These are phyloP conservation scores for Solen grandis DNA, from an alignment of 1,140 invertebrate species.

Conservation along the genomic window DNA sequence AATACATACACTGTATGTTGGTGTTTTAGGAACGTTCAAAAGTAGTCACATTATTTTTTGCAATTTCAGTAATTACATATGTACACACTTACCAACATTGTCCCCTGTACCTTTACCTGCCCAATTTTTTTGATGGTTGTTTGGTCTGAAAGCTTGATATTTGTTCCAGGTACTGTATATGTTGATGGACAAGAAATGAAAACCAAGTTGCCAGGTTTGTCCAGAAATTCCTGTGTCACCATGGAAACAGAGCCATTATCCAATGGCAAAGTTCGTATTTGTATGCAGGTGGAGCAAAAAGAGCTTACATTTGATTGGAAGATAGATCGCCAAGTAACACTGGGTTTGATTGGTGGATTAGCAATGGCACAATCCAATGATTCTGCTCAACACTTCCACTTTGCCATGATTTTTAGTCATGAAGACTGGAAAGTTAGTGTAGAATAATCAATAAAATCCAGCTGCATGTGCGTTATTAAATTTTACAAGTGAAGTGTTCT, in stretches of 20 bases:
- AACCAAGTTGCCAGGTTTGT: slow-evolving; percentile 72
- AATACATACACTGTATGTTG: too few relatives aligned
- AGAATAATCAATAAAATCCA: too few relatives aligned
- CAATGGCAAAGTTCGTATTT: slow-evolving; percentile 75
- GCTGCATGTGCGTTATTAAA: too few relatives aligned
- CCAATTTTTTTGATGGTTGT: too few relatives aligned
- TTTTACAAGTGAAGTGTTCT: too few relatives aligned
- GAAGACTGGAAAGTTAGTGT: slow-evolving; percentile 75
- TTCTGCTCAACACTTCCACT: slow-evolving; percentile 63
- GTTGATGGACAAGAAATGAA: slow-evolving; percentile 78
- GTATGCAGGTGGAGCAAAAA: slow-evolving; percentile 73
- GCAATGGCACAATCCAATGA: slow-evolving; percentile 2
- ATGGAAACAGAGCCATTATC: slow-evolving; percentile 73
- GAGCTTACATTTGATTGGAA: slow-evolving; percentile 79
- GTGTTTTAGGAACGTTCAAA: too few relatives aligned
- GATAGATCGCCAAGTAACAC: slow-evolving; percentile 35
- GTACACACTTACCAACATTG: too few relatives aligned
- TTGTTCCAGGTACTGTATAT: slow-evolving; percentile 75
- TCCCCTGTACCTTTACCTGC: too few relatives aligned
- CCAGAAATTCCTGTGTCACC: slow-evolving; percentile 71
- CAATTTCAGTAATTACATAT: too few relatives aligned
- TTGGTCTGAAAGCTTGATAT: too few relatives aligned
- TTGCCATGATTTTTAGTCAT: slow-evolving; percentile 73
- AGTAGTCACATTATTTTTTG: too few relatives aligned
- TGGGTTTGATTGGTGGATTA: slow-evolving; percentile 23